Evolutionary conservation across 2,113 vertebrate genomes (phyloP), one percentile per base, ranked within the genome.

Genomic region (Girardinichthys multiradiatus): DNA sequence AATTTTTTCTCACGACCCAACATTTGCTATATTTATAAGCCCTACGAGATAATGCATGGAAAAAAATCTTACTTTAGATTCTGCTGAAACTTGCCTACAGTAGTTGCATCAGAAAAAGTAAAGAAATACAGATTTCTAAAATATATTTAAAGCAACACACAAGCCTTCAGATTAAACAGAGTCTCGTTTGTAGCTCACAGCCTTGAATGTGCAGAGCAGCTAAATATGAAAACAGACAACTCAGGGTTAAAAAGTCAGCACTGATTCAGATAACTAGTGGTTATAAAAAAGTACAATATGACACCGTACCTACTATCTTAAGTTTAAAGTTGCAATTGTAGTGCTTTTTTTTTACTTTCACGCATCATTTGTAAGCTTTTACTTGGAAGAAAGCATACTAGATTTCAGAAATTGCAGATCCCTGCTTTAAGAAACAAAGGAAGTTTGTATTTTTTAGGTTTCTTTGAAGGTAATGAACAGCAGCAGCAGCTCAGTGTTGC

Each of bases 1-100:
- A n/a, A 28, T 15, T 11, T 54, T 59, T 77, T 70, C 72, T 72
- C 84, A 80, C 28, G 62, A 73, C 79, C 64, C 59, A 4, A 58
- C 12, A 15, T n/a, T 60, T 28, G 48, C 27, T 62, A 11, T 42
- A 13, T 29, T 26, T 39, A 62, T 27, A 5, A 4, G n/a, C 26
- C 42, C 26, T 28, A 24, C 12, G 15, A 12, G 4, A 57, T 31
- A 19, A 17, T 57, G 7, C 35, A 42, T 24, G 28, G 57, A 62
- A 5, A 37, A 33, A 62, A 42, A 57, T 58, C 70, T n/a, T 63
- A 72, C 17, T 27, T 31, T 15, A 48, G 26, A 26, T 65, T 24
- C 26, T 27, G 21, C 70, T 27, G 7, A 54, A 72, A 57, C 33
- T 14, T 57, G 14, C 69, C 69, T 42, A 14, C 2, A 0, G 30